These are phyloP conservation scores for Brachyptera putata DNA, from an alignment of 2,888 invertebrate species.

Conservation along the genomic window DNA sequence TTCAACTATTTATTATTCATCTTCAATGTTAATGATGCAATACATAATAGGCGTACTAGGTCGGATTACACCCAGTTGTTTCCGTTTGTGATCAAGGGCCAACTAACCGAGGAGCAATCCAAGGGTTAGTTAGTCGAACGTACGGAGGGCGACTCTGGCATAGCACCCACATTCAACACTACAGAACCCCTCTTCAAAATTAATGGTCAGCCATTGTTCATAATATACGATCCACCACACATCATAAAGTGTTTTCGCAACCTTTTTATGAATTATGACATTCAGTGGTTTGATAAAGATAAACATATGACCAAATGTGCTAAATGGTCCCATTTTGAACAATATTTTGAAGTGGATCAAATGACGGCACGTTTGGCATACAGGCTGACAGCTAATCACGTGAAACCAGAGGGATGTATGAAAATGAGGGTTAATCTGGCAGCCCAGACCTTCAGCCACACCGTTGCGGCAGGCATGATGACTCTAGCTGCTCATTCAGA, in stretches of 20 bases:
- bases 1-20: too few species aligned
- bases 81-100: constrained; percentile 15
- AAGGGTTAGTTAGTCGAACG: neutral
- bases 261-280: neutral
- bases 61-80: neutral
- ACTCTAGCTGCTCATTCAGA: neutral
- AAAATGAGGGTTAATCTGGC: constrained; percentile 21
- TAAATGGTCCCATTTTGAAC: constrained; percentile 6
- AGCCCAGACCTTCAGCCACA: constrained; percentile 23
- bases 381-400: constrained; percentile 9
- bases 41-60: too few species aligned
- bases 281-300: neutral
- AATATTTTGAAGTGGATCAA: constrained; percentile 8
- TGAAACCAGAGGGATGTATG: neutral
- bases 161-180: too few species aligned
- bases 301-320: neutral
- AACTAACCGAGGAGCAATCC: constrained; percentile 9
- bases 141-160: too few species aligned
- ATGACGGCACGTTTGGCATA: neutral
- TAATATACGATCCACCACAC: constrained; percentile 14
- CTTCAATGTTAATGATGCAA: too few species aligned
- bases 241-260: neutral
- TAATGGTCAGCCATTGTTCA: neutral
- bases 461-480: constrained; percentile 15
- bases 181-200: neutral